phyloP scores from a whole-genome alignment of 2,113 vertebrate genomes.

The Hydrolagus affinis region DNA sequence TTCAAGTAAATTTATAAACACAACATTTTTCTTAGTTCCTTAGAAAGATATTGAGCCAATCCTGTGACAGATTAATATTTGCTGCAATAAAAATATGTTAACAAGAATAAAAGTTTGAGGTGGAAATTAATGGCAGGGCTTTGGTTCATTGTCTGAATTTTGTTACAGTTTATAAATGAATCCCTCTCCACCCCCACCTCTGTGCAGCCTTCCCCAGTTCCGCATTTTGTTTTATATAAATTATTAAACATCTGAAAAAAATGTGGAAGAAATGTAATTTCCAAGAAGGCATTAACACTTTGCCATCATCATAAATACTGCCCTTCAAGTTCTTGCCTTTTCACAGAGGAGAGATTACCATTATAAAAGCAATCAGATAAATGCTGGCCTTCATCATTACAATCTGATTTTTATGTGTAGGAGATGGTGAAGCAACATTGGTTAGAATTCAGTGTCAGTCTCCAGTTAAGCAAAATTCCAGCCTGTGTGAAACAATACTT shows the following conservation, averaged over 20 bases:
- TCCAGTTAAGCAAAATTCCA: background rate
- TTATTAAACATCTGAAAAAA: background rate
- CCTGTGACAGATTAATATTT: too few relatives aligned
- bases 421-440: background rate
- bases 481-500: background rate
- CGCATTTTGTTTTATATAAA: background rate
- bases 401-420: background rate
- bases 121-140: too few relatives aligned
- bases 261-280: background rate
- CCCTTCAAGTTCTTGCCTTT: background rate
- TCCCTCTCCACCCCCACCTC: too few relatives aligned
- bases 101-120: too few relatives aligned
- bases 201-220: background rate
- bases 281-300: background rate
- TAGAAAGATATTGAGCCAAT: too few relatives aligned
- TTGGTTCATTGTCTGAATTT: background rate
- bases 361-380: background rate
- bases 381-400: background rate
- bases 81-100: too few relatives aligned
- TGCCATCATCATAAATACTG: constrained; percentile 11
- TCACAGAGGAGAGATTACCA: background rate
- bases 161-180: background rate
- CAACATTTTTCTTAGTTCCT: too few relatives aligned
- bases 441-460: constrained; percentile 14
- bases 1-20: too few relatives aligned